Evolutionary conservation across 2,797 vertebrate species (phyloP).

Genomic region (Oceanodroma leucorhoa): DNA sequence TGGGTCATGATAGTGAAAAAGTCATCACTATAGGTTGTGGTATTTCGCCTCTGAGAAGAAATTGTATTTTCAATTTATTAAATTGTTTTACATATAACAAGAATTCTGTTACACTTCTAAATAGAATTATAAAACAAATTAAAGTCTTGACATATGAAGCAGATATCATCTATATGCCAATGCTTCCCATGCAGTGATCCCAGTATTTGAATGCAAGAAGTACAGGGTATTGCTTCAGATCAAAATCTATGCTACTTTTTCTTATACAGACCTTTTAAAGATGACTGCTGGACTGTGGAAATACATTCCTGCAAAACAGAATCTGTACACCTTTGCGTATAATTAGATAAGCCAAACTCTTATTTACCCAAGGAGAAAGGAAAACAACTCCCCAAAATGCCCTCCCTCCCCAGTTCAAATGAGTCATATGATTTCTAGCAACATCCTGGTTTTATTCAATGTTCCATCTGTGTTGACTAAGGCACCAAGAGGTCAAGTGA

Average conservation of each 20-base stretch:
- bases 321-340: not conserved
- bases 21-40: not conserved
- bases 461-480: constrained; percentile 61
- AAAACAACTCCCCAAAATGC: not conserved
- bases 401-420: not conserved
- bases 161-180: not conserved
- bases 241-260: not conserved
- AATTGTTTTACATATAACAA: not conserved
- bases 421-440: constrained; percentile 44
- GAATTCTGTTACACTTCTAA: not conserved
- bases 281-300: not conserved
- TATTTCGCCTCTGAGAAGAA: not conserved
- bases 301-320: not conserved
- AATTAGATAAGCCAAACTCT: not conserved
- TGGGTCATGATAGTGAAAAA: not conserved
- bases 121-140: not conserved
- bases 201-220: not conserved
- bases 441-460: constrained; percentile 50
- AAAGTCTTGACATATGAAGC: not conserved
- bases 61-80: not conserved
- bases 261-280: not conserved
- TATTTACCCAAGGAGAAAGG: constrained; percentile 7
- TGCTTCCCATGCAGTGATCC: not conserved
- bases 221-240: not conserved
- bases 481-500: constrained; percentile 60